Percentiles rank a stretch among this genome's conserved stretches.
Evolutionary conservation across 2,797 vertebrate genomes (phyloP).

Genomic region (Nyctalus aviator): DNA sequence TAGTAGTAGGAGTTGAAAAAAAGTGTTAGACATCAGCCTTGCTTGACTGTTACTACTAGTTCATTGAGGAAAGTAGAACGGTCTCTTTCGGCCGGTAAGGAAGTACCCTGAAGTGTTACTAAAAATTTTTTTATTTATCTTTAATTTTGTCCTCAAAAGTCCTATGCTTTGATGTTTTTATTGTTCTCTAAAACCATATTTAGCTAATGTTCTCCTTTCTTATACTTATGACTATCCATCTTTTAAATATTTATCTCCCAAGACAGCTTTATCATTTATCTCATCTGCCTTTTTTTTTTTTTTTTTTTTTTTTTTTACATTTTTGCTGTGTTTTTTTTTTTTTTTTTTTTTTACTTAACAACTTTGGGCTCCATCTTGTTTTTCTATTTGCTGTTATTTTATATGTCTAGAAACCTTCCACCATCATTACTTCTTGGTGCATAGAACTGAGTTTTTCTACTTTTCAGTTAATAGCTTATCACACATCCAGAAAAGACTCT

Average conservation of each 20-base stretch:
- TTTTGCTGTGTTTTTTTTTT: conserved; percentile 1
- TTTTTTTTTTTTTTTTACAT: background rate
- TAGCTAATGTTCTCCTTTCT: background rate
- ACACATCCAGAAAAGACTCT: background rate
- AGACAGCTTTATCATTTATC: conserved; percentile 47
- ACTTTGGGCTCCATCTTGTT: background rate
- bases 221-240: background rate
- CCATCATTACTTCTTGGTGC: background rate
- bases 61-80: background rate
- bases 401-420: background rate
- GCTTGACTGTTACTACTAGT: background rate
- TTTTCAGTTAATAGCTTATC: background rate
- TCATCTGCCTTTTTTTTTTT: conserved; percentile 37
- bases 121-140: background rate
- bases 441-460: background rate
- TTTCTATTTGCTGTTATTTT: conserved; percentile 43
- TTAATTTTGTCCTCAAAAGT: conserved; percentile 38
- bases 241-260: conserved; percentile 50
- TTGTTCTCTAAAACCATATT: background rate
- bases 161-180: background rate
- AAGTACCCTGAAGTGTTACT: conserved; percentile 5
- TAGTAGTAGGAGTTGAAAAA: background rate
- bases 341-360: background rate
- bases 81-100: background rate
- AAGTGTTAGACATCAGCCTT: background rate